phyloP scores from a whole-genome alignment of 2,888 invertebrate genomes.

The Sturmia bella region DNA sequence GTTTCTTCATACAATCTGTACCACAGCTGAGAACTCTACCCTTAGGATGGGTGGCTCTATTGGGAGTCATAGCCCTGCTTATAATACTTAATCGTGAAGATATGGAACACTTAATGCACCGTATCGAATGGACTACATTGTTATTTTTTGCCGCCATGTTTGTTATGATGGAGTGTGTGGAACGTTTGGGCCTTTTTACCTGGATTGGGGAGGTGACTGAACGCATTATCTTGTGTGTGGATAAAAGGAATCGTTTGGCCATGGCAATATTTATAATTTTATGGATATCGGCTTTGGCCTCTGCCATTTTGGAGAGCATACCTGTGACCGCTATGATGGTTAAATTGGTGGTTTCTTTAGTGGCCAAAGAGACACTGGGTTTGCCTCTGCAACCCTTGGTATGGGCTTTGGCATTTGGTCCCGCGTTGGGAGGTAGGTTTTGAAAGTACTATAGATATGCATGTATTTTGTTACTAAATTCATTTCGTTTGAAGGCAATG shows the following conservation, averaged over 20 bases:
- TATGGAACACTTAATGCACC: conserved; percentile 80
- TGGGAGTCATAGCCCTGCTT: conserved; percentile 90
- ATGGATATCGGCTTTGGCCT: conserved; percentile 93
- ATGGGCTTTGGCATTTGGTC: conserved; percentile 93
- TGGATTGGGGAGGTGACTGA: conserved; percentile 91
- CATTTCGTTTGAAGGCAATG: conserved; percentile 86
- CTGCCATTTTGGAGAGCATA: conserved; percentile 95
- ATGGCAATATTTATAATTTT: conserved; percentile 90
- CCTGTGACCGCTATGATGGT: conserved; percentile 97
- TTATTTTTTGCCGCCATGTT: conserved; percentile 82
- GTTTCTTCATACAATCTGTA: conserved; percentile 92
- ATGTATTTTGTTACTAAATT: neutral
- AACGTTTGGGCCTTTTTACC: conserved; percentile 89
- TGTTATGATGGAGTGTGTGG: conserved; percentile 85
- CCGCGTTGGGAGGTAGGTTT: conserved; percentile 89
- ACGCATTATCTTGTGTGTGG: conserved; percentile 85
- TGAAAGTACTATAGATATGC: neutral
- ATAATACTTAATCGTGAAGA: conserved; percentile 86
- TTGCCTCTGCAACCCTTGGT: conserved; percentile 91
- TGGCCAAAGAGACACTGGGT: conserved; percentile 86
- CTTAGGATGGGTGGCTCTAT: conserved; percentile 92
- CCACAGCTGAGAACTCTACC: conserved; percentile 88
- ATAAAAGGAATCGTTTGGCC: conserved; percentile 85
- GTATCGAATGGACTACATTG: conserved; percentile 81
- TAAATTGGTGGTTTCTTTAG: conserved; percentile 87